phyloP scores from a whole-genome alignment of 1,140 invertebrate genomes.

The Zophobas morio region DNA sequence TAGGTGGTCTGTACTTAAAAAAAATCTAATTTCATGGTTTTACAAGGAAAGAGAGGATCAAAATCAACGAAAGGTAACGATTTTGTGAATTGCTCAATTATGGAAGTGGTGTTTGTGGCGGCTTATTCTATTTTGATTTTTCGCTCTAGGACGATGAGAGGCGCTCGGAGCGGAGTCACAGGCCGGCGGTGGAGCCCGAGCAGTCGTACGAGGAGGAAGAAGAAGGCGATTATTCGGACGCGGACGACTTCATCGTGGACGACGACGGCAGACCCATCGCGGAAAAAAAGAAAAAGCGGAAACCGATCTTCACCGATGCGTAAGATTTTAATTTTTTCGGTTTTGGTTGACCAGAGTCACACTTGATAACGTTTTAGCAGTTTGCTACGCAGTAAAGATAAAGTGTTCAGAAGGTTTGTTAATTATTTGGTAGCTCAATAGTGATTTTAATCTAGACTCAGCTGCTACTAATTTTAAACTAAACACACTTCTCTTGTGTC shows the following conservation, averaged over 20 bases:
- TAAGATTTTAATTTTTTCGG: conserved; percentile 70
- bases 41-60: conserved; percentile 54
- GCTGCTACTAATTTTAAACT: not conserved
- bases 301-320: conserved; percentile 92
- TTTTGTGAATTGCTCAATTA: conserved; percentile 10
- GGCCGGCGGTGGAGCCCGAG: conserved; percentile 77
- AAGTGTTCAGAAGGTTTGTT: conserved; percentile 23
- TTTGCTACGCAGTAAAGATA: conserved; percentile 16
- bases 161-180: conserved; percentile 78
- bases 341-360: not conserved
- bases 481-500: not conserved
- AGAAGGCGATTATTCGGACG: conserved; percentile 87
- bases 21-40: conserved; percentile 42
- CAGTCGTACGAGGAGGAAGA: conserved; percentile 83
- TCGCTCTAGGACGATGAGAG: conserved; percentile 82
- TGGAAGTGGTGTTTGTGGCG: conserved; percentile 5
- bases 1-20: not conserved
- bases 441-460: too few species aligned
- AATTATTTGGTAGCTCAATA: not conserved
- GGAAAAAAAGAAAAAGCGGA: conserved; percentile 89
- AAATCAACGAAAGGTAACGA: conserved; percentile 48
- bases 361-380: conserved; percentile 15
- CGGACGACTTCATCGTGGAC: conserved; percentile 98
- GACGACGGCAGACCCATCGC: conserved; percentile 94
- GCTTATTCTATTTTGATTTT: not conserved